phyloP scores from a whole-genome alignment of 2,797 vertebrate genomes.

The Oceanodroma leucorhoa region DNA sequence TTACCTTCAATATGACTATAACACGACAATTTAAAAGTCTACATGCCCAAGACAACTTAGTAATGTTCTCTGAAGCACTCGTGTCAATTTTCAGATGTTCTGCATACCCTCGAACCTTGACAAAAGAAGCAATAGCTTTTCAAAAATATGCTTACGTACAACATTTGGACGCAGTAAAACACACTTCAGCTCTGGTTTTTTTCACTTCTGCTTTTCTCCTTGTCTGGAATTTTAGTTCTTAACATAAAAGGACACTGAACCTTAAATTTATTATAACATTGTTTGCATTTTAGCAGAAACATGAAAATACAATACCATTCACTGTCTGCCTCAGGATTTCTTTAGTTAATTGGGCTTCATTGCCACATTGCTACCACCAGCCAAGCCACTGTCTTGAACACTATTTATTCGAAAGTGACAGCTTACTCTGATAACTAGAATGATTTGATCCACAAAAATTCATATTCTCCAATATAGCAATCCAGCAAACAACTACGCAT shows the following conservation, averaged over 20 bases:
- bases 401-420: background rate
- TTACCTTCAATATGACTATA: background rate
- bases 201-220: background rate
- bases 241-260: background rate
- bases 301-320: background rate
- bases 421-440: background rate
- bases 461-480: background rate
- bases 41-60: background rate
- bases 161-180: background rate
- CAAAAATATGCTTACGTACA: background rate
- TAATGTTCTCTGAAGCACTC: background rate
- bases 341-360: background rate
- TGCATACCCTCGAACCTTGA: background rate
- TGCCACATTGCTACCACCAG: background rate
- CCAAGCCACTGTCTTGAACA: background rate
- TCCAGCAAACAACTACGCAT: background rate
- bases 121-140: background rate
- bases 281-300: background rate
- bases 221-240: background rate
- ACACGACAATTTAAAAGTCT: background rate
- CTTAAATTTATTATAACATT: rapidly evolving
- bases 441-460: background rate
- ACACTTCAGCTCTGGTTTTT: background rate
- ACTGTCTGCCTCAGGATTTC: background rate
- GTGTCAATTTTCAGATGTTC: background rate